Conservation (phyloP, 2,113 vertebrate genomes). For the Hemiscyllium ocellatum region DNA sequence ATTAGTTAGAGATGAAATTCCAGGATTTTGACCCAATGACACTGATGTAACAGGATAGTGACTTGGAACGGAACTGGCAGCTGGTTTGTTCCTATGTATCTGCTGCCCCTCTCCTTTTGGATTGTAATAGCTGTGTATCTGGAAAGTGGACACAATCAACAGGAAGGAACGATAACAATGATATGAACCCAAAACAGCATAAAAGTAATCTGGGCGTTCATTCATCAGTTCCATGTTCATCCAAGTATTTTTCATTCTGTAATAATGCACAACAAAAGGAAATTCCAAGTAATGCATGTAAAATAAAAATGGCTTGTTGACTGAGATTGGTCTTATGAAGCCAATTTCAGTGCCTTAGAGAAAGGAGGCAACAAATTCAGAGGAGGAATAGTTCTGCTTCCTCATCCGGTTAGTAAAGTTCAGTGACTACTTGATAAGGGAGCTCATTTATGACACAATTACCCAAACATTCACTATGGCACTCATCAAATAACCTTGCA, state of each 20-base stretch:
- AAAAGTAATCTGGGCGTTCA: background rate
- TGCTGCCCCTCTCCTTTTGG: too few relatives aligned
- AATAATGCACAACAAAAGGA: background rate
- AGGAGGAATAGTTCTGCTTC: background rate
- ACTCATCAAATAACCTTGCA: background rate
- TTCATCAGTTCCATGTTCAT: background rate
- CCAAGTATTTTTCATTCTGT: background rate
- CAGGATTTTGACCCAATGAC: too few relatives aligned
- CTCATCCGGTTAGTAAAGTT: background rate
- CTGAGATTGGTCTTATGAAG: background rate
- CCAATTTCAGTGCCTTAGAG: background rate
- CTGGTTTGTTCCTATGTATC: too few relatives aligned
- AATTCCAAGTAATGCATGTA: background rate
- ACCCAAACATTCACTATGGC: background rate
- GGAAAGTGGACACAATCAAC: background rate
- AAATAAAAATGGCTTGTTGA: background rate
- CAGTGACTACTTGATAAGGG: background rate
- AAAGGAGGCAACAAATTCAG: background rate
- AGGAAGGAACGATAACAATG: background rate
- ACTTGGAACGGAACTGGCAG: too few relatives aligned
- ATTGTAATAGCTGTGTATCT: too few relatives aligned
- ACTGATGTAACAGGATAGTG: too few relatives aligned
- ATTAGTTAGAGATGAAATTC: too few relatives aligned
- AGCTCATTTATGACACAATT: background rate
- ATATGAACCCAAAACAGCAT: too few relatives aligned